Evolutionary conservation across 1,140 invertebrate genomes (phyloP).

Genomic region (Drosophila orena): DNA sequence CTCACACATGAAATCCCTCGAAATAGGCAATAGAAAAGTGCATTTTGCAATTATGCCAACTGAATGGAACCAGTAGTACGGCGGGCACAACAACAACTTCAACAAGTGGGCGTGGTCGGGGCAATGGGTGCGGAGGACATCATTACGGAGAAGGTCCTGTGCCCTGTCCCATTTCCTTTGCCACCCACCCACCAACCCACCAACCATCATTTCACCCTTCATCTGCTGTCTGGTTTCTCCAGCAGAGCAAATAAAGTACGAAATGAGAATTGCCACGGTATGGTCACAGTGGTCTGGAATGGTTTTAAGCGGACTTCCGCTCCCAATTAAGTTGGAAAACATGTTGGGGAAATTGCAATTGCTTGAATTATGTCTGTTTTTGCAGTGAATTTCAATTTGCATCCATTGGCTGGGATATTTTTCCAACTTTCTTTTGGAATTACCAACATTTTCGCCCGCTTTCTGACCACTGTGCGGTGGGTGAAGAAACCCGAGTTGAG

Average conservation of each 20-base stretch:
- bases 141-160: conserved; percentile 7
- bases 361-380: too few species aligned
- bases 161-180: background rate
- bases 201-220: background rate
- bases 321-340: background rate
- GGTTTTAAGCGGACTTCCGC: too few species aligned
- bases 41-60: conserved; percentile 32
- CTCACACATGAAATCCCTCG: conserved; percentile 1
- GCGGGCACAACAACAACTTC: conserved; percentile 21
- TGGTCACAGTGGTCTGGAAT: conserved; percentile 1
- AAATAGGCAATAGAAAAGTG: conserved; percentile 28
- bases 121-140: background rate
- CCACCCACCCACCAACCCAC: background rate
- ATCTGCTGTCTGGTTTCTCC: conserved; percentile 14
- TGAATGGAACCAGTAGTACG: conserved; percentile 24
- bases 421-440: too few species aligned
- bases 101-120: conserved; percentile 26
- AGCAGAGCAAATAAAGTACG: conserved; percentile 36
- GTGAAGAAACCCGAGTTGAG: conserved; percentile 8
- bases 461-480: conserved; percentile 6
- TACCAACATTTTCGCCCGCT: background rate
- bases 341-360: too few species aligned
- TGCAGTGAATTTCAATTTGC: too few species aligned
- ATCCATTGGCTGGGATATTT: too few species aligned
- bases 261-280: conserved; percentile 44